Evolutionary conservation across 2,888 invertebrate species (phyloP).

Genomic region (Zele albiditarsus): DNA sequence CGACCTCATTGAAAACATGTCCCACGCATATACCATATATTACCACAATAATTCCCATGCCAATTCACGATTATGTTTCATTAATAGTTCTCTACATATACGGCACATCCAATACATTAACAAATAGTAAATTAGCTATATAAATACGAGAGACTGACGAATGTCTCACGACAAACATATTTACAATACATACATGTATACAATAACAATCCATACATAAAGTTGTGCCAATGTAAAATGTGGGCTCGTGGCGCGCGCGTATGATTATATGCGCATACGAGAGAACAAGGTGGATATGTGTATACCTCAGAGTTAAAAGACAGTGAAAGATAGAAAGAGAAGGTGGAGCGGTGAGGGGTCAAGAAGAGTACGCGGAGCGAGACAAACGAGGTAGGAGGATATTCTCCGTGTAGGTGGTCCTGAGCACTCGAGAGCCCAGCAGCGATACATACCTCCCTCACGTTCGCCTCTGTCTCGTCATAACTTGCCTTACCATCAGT

Average conservation of each 20-base stretch:
- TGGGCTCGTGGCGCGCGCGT: conserved; percentile 16
- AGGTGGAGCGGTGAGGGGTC: conserved; percentile 21
- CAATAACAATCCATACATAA: not conserved
- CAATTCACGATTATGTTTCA: too few relatives aligned
- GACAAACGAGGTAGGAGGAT: conserved; percentile 45
- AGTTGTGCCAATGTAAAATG: not conserved
- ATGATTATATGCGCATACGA: not conserved
- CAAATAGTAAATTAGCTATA: not conserved
- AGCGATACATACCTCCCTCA: conserved; percentile 29
- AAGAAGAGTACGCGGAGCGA: conserved; percentile 37
- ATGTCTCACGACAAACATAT: not conserved
- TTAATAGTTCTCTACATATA: too few relatives aligned
- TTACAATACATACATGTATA: not conserved
- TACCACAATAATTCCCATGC: too few relatives aligned
- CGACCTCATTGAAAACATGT: too few relatives aligned
- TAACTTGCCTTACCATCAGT: conserved; percentile 37
- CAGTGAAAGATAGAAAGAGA: not conserved
- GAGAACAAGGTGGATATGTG: not conserved
- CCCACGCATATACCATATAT: too few relatives aligned
- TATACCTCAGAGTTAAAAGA: not conserved
- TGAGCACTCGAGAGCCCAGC: conserved; percentile 35
- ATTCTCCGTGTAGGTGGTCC: conserved; percentile 48
- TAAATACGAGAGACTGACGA: not conserved
- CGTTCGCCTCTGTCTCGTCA: conserved; percentile 34
- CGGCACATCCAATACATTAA: not conserved